These are phyloP conservation scores for Penaeus monodon DNA, from an alignment of 2,888 invertebrate genomes.

Conservation along the genomic window DNA sequence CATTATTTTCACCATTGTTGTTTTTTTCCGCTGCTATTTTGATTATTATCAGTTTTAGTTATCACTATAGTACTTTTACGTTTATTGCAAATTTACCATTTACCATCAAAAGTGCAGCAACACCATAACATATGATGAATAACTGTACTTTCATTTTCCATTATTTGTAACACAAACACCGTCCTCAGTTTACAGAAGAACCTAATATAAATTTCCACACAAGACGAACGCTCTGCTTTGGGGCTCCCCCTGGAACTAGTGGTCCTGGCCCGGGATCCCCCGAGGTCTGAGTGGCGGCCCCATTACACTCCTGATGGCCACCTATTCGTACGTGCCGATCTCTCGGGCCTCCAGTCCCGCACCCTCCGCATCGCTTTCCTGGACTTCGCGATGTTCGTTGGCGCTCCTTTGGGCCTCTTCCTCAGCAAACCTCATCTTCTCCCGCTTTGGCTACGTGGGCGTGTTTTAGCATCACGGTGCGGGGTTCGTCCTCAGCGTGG, in stretches of 20 bases:
- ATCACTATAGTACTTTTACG: too few species aligned
- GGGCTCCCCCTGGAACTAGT: not conserved
- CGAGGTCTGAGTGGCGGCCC: not conserved
- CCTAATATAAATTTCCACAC: not conserved
- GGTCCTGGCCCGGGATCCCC: not conserved
- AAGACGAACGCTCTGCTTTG: not conserved
- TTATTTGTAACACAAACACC: too few species aligned
- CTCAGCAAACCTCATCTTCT: conserved; percentile 12
- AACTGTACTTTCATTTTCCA: too few species aligned
- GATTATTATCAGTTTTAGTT: too few species aligned
- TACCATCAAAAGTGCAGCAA: too few species aligned
- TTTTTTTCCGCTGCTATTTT: too few species aligned
- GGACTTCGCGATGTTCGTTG: not conserved
- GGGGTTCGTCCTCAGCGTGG: not conserved
- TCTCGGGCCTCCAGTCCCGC: not conserved
- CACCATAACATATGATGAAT: too few species aligned
- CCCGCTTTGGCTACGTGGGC: conserved; percentile 24
- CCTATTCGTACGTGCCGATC: not conserved
- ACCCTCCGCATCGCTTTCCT: conserved; percentile 3
- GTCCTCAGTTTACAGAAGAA: too few species aligned
- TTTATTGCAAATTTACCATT: too few species aligned
- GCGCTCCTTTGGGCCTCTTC: conserved; percentile 3
- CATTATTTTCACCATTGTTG: too few species aligned
- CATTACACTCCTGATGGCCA: not conserved
- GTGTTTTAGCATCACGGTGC: conserved; percentile 22